Evolutionary conservation across 1,140 invertebrate genomes (phyloP), one percentile per base, ranked within the genome.

Genomic region (Drosophila ananassae): DNA sequence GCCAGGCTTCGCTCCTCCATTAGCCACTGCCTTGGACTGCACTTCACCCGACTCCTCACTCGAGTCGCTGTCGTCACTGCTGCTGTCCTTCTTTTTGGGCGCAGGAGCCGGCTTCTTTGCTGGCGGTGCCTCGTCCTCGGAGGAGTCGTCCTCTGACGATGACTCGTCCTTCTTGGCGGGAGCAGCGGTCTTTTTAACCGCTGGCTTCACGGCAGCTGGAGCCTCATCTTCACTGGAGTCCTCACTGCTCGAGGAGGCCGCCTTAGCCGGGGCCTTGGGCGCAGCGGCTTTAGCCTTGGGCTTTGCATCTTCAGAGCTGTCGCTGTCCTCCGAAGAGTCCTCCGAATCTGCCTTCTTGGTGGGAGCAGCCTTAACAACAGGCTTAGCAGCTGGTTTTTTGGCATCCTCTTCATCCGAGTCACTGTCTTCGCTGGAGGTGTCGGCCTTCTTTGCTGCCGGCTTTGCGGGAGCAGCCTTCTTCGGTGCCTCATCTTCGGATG

Each of bases 61-160:
- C 22, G 68, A 62, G n/a, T 89, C 81, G 24, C 78, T 76, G 30
- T 75, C 64, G 2, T 77, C 57, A 13, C 74, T 80, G 54, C 82
- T 81, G 48, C 87, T 85, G 22, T 82, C 72, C 3, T 41, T 63
- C 51, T 84, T 73, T 54, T 92, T 92, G 39, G 75, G 55, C 10
- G 60, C 57, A 9, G 67, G 48, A 47, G 73, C 68, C 41, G 67
- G 62, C 32, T 85, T 79, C 8, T 83, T 83, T 13, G 50, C 71
- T 9, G 71, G 62, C 34, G 66, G 54, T 2, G 68, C 39, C n/a
- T 75, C 63, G n/a, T 85, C 79, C 5, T 80, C 87, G 0, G 83
- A 87, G 9, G 79, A 92, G 58, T 78, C 84, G 6, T 92, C 91
- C 3, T 93, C 93, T n/a, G 91, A 92, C 48, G 90, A 92, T 2